phyloP scores from a whole-genome alignment of 2,113 vertebrate genomes.

The Podilymbus podiceps region DNA sequence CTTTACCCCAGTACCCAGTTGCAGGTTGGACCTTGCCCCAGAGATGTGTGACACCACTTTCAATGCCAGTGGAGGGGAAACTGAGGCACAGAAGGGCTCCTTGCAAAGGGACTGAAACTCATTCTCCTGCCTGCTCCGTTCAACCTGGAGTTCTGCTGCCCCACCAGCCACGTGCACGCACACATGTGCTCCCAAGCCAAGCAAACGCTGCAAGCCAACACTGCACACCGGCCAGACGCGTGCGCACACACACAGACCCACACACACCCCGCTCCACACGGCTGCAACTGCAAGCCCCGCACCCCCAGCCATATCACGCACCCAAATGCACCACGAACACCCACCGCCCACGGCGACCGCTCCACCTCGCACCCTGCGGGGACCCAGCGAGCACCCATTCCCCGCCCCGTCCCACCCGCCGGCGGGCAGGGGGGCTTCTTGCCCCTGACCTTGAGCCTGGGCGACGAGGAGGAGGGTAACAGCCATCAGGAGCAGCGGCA shows the following conservation, averaged over 20 bases:
- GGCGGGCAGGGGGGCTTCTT: neutral
- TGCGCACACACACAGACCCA: too few relatives aligned
- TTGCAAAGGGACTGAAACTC: neutral
- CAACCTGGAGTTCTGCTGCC: neutral
- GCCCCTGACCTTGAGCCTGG: slow-evolving; percentile 19
- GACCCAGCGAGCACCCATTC: rapidly evolving
- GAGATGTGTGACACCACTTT: neutral
- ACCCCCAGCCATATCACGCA: rapidly evolving
- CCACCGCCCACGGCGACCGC: rapidly evolving
- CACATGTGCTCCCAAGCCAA: neutral
- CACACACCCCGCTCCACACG: rapidly evolving
- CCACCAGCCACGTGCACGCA: neutral
- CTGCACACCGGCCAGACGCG: rapidly evolving
- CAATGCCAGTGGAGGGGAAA: neutral
- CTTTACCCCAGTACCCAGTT: neutral
- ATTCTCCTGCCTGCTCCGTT: rapidly evolving
- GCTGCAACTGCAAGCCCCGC: neutral
- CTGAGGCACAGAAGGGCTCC: neutral
- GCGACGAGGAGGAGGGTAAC: neutral
- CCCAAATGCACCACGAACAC: neutral
- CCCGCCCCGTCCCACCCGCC: neutral
- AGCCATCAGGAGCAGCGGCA: neutral
- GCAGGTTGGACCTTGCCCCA: neutral
- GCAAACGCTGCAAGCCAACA: neutral
- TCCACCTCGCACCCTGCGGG: rapidly evolving